A percentile compares a stretch with the other conserved stretches of the same genome.
Evolutionary conservation across 1,140 invertebrate species (phyloP).

Genomic region (Neomicropteryx cornuta): DNA sequence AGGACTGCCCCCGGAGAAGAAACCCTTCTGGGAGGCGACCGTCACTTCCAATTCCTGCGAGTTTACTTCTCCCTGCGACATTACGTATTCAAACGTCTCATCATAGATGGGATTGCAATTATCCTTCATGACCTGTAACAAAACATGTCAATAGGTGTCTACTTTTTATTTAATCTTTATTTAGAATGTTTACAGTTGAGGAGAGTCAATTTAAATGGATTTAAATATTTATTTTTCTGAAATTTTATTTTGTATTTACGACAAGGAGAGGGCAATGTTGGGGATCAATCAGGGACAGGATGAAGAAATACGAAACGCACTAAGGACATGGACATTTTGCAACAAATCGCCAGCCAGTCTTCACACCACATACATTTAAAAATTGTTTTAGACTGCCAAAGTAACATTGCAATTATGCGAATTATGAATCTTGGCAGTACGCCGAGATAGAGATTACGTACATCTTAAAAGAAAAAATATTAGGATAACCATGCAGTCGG

Average conservation of each 20-base stretch:
- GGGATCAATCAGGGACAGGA: too few relatives aligned
- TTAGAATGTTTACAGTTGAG: neutral
- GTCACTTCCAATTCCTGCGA: conserved; percentile 65
- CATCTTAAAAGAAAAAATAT: too few relatives aligned
- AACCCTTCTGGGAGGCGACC: conserved; percentile 73
- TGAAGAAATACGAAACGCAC: too few relatives aligned
- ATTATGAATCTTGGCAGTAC: too few relatives aligned
- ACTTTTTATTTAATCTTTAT: neutral
- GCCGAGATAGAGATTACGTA: too few relatives aligned
- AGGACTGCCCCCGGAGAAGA: conserved; percentile 63
- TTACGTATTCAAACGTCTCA: conserved; percentile 78
- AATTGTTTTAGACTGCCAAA: too few relatives aligned
- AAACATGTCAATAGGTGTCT: conserved; percentile 1
- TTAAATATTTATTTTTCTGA: neutral
- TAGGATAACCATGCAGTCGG: too few relatives aligned
- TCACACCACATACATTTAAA: too few relatives aligned
- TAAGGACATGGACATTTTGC: too few relatives aligned
- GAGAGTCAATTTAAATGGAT: neutral
- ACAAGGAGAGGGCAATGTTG: too few relatives aligned
- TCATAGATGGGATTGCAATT: conserved; percentile 87
- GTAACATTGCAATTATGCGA: too few relatives aligned
- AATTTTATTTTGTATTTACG: neutral
- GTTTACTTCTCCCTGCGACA: conserved; percentile 64
- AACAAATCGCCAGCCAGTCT: too few relatives aligned
- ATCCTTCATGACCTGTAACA: conserved; percentile 61